phyloP scores from a whole-genome alignment of 2,113 vertebrate genomes.

The Potamarius usumacintae region DNA sequence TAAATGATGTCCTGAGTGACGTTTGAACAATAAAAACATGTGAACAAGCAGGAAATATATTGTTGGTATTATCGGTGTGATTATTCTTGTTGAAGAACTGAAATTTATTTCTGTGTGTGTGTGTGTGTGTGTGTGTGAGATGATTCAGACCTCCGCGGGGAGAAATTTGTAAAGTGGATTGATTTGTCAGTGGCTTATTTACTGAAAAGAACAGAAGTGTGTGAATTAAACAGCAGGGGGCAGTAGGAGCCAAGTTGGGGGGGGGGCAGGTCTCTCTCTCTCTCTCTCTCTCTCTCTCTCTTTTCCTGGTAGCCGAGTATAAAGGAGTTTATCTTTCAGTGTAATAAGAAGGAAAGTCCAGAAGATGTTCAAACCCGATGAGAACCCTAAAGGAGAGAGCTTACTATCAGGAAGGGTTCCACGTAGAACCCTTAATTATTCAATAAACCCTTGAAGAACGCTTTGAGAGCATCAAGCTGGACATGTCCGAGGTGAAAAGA shows the following conservation, averaged over 20 bases:
- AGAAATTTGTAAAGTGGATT: slow-evolving; percentile 34
- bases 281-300: no score
- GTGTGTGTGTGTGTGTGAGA: slow-evolving; percentile 2
- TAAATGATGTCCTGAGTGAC: neutral
- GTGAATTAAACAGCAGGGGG: slow-evolving; percentile 50
- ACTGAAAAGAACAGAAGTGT: slow-evolving; percentile 23
- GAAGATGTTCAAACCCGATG: neutral
- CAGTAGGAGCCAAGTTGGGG: slow-evolving; percentile 47
- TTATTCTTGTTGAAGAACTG: neutral
- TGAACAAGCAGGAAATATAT: neutral
- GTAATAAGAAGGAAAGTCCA: neutral
- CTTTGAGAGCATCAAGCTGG: neutral
- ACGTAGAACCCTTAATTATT: neutral
- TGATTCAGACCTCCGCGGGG: slow-evolving; percentile 4
- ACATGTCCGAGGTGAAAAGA: neutral
- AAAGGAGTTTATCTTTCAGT: neutral
- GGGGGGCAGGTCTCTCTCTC: neutral
- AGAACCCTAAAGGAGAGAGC: neutral
- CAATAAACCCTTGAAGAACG: neutral
- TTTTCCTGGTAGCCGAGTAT: neutral
- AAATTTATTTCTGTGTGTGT: neutral
- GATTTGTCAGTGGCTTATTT: slow-evolving; percentile 33
- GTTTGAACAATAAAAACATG: neutral
- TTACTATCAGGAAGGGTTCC: neutral
- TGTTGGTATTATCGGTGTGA: neutral